Base-by-base conservation (phyloP, 2,113 vertebrate species). In the Myiozetetes cayanensis region DNA sequence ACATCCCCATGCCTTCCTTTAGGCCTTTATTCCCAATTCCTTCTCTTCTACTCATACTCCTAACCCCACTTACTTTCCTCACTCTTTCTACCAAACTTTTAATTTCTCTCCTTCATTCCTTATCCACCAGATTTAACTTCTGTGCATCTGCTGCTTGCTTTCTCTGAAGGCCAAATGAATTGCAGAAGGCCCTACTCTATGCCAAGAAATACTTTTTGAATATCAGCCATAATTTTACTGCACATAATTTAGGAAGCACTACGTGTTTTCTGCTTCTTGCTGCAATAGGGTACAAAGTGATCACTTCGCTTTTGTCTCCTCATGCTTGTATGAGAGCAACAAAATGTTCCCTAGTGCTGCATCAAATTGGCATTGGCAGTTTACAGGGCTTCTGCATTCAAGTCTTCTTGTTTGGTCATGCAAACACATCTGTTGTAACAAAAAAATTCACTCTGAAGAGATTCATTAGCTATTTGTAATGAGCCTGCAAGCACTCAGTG, bases 241-340 rank as follows among this genome's bases (percentile, higher is more conserved):
- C 46, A 56, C 0, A 0, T 10, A n/a, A 49, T 58, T 66, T 24
- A 67, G 59, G 31, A 62, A 88, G 30, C 1, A 1, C 12, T 41
- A 16, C 5, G 12, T 13, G 70, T 94, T 21, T n/a, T 90, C 37
- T 17, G 23, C 33, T 47, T 66, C 58, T 91, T 87, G 66, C 37
- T 91, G n/a, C 20, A 30, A 37, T 3, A 76, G 41, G 22, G 25
- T 55, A 43, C 4, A 56, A 89, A 91, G 21, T 3, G 3, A 85
- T 14, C n/a, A 37, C 43, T 85, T 93, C 35, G 63, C 53, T 86
- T 92, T 78, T 50, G 44, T 47, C 55, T 85, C 46, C 13, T 89
- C 20, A 6, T 1, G 7, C 28, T 88, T 31, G 25, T 10, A 79
- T 4, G 21, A 55, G 20, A 61, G 37, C 25, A 61, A 83, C 21